Base-by-base conservation (phyloP, 2,113 vertebrate species). In the Hyperopisus bebe region DNA sequence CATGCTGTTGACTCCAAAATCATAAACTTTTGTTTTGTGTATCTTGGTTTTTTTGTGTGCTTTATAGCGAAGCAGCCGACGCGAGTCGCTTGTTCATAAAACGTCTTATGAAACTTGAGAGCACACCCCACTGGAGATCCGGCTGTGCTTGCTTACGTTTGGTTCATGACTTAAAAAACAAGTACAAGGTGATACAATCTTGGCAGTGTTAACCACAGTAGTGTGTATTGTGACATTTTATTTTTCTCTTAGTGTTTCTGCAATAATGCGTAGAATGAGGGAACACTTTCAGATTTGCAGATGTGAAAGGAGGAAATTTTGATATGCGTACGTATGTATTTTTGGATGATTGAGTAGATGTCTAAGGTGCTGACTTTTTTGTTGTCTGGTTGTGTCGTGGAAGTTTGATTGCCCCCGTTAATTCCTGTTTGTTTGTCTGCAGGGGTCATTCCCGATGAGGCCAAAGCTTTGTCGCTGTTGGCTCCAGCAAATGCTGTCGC, bases 21-120 rank as follows among this genome's bases (percentile, higher is more conserved):
- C 97, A 97, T 96, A 94, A 99, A 97, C 98, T 97, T 97, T 97
- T 99, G 97, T 99, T 98, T 98, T 99, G 97, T 99, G 98, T 99
- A 99, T 99, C 98, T 99, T 98, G 97, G 99, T 99, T 99, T 99
- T 97, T 99, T 97, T 99, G 98, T 99, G 98, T 99, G 98, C 98
- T 99, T 99, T 99, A 96, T 99, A 99, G 98, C 98, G 98, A 98
- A 99, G 98, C 98, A 97, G 98, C 97, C 98, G 97, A 97, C 98
- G 97, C 95, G 97, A 99, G 97, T 99, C 98, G 98, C 95, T 99
- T 99, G 98, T 99, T 99, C 98, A 98, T 99, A 98, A 98, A 98
- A 99, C 98, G 97, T 97, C 98, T 99, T 98, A 98, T 99, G 98
- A 99, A 98, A 99, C 97, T 99, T 99, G 98, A 99, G 98, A 99